Base-by-base conservation (phyloP, 2,113 vertebrate species). In the Phyllostomus hastatus region DNA sequence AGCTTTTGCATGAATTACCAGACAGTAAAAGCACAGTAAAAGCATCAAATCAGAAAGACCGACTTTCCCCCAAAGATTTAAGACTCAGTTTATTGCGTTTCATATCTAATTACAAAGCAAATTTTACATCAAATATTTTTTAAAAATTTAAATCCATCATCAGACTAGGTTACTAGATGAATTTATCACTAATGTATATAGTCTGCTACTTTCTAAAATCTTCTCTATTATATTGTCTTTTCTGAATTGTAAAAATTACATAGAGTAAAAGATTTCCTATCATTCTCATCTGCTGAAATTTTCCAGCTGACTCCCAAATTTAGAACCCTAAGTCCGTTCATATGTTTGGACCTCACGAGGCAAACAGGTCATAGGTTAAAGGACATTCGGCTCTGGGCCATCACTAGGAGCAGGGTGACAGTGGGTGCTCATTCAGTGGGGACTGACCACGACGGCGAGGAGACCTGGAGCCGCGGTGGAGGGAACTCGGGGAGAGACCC, bases 181-280 rank as follows among this genome's bases (percentile, higher is more conserved):
- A 38, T 14, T 10, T 48, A 28, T 57, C 35, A 82, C 24, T 61
- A 76, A 31, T 26, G 15, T 14, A 20, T 14, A 20, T 20, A 46
- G 70, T 64, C 64, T 33, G 31, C 17, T 52, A 19, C 67, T 67
- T 87, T 50, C 6, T 48, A 89, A 89, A 87, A 43, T 69, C 69
- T 15, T 94, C 66, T 48, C 43, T 61, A 82, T 2, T 48, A 57
- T 5, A 26, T 9, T 31, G 31, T 54, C n/a, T 96, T 73, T 94
- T 48, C 46, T 92, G 73, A 90, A 87, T 86, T 83, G 54, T 59
- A 2, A 64, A 95, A 94, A 85, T 20, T 52, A 95, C 33, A 79
- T 31, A 90, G 57, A 66, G 31, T 50, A 72, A 95, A 95, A 92
- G 9, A 64, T 41, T 88, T 75, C 88, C 64, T 84, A 1, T 43